Conservation (phyloP, 2,888 invertebrate genomes). For the Melanargia galathea region DNA sequence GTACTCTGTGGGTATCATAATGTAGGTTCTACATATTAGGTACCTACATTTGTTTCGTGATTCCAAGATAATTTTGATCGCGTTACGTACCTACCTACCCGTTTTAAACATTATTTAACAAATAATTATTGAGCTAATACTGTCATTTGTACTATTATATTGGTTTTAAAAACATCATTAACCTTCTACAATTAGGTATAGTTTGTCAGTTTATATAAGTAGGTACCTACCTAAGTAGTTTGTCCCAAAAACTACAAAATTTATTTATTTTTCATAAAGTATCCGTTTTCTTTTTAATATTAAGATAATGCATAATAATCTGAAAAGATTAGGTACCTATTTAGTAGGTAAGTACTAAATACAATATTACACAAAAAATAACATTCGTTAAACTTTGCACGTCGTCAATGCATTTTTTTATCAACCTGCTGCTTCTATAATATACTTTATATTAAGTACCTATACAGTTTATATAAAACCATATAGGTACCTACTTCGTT, state of each 20-base stretch:
- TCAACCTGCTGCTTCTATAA: background rate
- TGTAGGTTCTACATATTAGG: too few relatives aligned
- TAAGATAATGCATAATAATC: background rate
- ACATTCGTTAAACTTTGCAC: background rate
- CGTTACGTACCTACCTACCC: too few relatives aligned
- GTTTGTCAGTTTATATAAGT: too few relatives aligned
- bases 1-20: too few relatives aligned
- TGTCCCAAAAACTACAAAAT: background rate
- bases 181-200: too few relatives aligned
- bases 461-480: background rate
- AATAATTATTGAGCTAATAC: constrained; percentile 1
- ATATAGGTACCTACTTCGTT: too few relatives aligned
- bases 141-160: constrained; percentile 10
- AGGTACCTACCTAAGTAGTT: too few relatives aligned
- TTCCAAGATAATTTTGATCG: too few relatives aligned
- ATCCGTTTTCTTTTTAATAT: background rate
- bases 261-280: background rate
- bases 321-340: too few relatives aligned
- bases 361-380: background rate
- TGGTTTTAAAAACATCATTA: too few relatives aligned
- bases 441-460: background rate
- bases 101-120: background rate
- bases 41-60: too few relatives aligned
- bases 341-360: too few relatives aligned
- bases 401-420: background rate